Conservation (phyloP, 2,797 vertebrate species). For the Eutrigla gurnardus region DNA sequence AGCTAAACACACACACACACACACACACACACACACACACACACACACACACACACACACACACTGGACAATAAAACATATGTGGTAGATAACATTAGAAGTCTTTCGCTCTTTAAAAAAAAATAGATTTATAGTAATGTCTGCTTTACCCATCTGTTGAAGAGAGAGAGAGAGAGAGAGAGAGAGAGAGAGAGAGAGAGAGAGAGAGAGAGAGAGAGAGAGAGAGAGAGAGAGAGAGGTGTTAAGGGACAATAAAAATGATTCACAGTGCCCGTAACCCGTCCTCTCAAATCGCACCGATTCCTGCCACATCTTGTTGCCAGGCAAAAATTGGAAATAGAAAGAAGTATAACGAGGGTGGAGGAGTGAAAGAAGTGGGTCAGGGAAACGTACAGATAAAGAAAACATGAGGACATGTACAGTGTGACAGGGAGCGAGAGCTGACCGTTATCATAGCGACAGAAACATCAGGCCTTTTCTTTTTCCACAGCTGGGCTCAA, state of each 20-base stretch:
- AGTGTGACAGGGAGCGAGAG: background rate
- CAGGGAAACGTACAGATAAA: conserved; percentile 54
- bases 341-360: conserved; percentile 25
- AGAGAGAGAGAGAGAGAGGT: conserved; percentile 62
- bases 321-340: conserved; percentile 60
- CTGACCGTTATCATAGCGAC: conserved; percentile 6
- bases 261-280: conserved; percentile 75
- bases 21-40: conserved; percentile 27
- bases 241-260: conserved; percentile 81
- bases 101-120: conserved; percentile 56
- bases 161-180: conserved; percentile 22
- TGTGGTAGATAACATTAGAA: conserved; percentile 68
- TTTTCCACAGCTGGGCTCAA: conserved; percentile 28
- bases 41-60: conserved; percentile 43
- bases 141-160: conserved; percentile 85
- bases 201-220: conserved; percentile 45
- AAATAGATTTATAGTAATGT: conserved; percentile 79
- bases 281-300: conserved; percentile 66
- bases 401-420: conserved; percentile 25
- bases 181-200: conserved; percentile 33
- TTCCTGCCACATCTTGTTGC: conserved; percentile 75
- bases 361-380: conserved; percentile 17
- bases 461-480: conserved; percentile 48
- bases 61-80: conserved; percentile 79
- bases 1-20: conserved; percentile 48